A percentile compares a stretch with the other conserved stretches of the same genome.
phyloP scores from a whole-genome alignment of 2,797 vertebrate species.

The Mus minutoides region DNA sequence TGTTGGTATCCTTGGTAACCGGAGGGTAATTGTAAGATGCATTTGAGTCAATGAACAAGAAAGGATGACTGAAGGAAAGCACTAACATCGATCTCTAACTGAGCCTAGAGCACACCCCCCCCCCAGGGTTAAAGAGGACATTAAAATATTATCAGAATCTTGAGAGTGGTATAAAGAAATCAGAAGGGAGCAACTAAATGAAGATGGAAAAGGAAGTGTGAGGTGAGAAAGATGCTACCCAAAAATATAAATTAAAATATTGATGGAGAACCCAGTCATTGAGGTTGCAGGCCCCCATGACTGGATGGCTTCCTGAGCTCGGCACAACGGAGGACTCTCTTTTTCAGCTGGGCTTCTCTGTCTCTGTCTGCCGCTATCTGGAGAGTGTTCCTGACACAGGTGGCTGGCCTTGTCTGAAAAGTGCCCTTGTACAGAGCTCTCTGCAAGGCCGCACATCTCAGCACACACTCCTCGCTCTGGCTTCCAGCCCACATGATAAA shows the following conservation, averaged over 20 bases:
- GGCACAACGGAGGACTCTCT: too few species aligned
- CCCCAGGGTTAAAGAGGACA: not conserved
- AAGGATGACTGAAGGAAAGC: not conserved
- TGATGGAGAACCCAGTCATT: too few species aligned
- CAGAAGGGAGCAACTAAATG: not conserved
- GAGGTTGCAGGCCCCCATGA: too few species aligned
- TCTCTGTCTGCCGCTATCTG: too few species aligned
- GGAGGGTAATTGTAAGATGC: not conserved
- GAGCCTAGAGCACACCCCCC: not conserved
- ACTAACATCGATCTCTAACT: not conserved
- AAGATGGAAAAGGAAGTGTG: not conserved
- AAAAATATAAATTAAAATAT: not conserved
- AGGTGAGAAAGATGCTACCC: not conserved
- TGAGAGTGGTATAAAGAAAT: not conserved
- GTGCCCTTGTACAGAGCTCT: too few species aligned
- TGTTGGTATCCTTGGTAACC: not conserved
- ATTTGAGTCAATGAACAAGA: not conserved
- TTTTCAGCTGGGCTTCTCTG: too few species aligned
- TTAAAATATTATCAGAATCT: not conserved
- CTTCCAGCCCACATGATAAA: not conserved
- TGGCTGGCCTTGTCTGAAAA: too few species aligned
- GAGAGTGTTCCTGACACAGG: too few species aligned
- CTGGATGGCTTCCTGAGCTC: too few species aligned
- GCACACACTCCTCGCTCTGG: not conserved
- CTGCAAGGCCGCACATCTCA: not conserved